A percentile compares a stretch with the other conserved stretches of the same genome.
These are phyloP conservation scores for Acrocera orbiculus DNA, from an alignment of 2,888 invertebrate genomes.

Conservation along the genomic window DNA sequence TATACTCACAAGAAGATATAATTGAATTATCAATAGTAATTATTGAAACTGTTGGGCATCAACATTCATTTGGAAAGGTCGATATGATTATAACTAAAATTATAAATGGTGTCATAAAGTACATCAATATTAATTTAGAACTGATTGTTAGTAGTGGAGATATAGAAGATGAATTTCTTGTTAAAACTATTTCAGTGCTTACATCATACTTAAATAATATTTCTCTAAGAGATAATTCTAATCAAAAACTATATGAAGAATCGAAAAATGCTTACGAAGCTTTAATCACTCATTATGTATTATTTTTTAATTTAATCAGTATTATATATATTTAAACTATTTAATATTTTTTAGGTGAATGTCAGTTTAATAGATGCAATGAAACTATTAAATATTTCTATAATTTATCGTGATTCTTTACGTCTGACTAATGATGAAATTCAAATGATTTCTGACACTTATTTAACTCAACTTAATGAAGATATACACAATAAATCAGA, in stretches of 20 bases:
- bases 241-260: constrained; percentile 17
- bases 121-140: constrained; percentile 13
- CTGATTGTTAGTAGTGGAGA: constrained; percentile 14
- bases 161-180: constrained; percentile 19
- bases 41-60: constrained; percentile 19
- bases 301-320: too few species aligned
- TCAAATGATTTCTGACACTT: constrained; percentile 23
- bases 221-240: constrained; percentile 9
- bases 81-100: too few species aligned
- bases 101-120: constrained; percentile 14
- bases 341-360: constrained; percentile 18
- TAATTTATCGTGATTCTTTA: constrained; percentile 19
- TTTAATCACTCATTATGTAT: constrained; percentile 27
- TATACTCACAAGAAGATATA: constrained; percentile 14
- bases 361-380: constrained; percentile 22
- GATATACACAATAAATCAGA: constrained; percentile 15
- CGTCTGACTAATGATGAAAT: constrained; percentile 27
- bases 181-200: constrained; percentile 18
- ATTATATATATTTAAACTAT: too few species aligned
- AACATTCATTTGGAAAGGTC: constrained; percentile 14
- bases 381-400: constrained; percentile 20
- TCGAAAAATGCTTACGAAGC: constrained; percentile 26
- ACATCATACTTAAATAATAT: constrained; percentile 14
- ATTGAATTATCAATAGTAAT: constrained; percentile 18
- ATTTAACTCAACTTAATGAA: constrained; percentile 23